Evolutionary conservation across 2,113 vertebrate species (phyloP).

Genomic region (Cephalophus harveyi): DNA sequence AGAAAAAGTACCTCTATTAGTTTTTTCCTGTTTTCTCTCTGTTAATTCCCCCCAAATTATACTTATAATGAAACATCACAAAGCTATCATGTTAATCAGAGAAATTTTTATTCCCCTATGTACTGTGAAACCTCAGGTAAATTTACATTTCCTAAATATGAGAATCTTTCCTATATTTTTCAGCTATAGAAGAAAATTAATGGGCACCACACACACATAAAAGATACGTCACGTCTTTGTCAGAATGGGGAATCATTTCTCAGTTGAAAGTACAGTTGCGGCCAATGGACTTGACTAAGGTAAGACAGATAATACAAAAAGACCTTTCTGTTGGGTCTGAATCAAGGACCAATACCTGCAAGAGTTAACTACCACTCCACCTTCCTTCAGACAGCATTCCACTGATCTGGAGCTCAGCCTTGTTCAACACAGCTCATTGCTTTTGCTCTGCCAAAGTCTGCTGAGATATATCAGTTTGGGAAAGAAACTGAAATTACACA

Average conservation of each 20-base stretch:
- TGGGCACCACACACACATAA: not conserved
- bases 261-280: not conserved
- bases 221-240: not conserved
- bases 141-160: not conserved
- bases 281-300: not conserved
- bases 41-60: not conserved
- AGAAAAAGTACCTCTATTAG: not conserved
- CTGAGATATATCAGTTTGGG: not conserved
- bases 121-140: not conserved
- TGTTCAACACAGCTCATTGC: not conserved
- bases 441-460: not conserved
- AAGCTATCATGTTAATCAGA: not conserved
- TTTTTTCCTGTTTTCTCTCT: slow-evolving; percentile 17
- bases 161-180: not conserved
- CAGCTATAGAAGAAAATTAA: not conserved
- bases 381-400: not conserved
- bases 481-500: slow-evolving; percentile 16
- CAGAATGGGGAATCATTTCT: slow-evolving; percentile 6
- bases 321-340: not conserved
- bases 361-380: not conserved
- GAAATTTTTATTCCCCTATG: not conserved
- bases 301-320: not conserved
- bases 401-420: not conserved
- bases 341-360: not conserved
- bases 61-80: not conserved